These are phyloP conservation scores for Plusia festucae DNA, from an alignment of 2,888 invertebrate species.

Conservation along the genomic window DNA sequence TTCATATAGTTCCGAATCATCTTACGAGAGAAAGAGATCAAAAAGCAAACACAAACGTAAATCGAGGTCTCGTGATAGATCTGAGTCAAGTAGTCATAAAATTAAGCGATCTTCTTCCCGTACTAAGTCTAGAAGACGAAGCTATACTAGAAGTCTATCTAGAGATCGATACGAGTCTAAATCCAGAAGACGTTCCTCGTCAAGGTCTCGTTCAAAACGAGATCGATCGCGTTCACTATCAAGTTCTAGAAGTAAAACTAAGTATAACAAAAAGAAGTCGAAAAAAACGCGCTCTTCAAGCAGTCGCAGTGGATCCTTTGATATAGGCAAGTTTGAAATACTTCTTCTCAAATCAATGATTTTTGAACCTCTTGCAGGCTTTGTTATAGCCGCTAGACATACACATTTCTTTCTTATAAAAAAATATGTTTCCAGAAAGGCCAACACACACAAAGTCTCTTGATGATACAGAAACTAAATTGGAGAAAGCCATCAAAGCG, in stretches of 20 bases:
- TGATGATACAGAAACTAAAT: conserved; percentile 83
- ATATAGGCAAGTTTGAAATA: conserved; percentile 70
- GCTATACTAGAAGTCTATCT: conserved; percentile 82
- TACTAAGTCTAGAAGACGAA: conserved; percentile 74
- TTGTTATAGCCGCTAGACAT: background rate
- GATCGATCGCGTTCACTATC: conserved; percentile 78
- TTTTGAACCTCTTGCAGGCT: too few relatives aligned
- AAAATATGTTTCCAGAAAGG: conserved; percentile 66
- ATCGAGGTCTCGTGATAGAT: conserved; percentile 80
- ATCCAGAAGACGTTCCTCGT: conserved; percentile 76
- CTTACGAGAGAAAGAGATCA: conserved; percentile 80
- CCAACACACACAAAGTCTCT: conserved; percentile 63
- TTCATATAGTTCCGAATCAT: conserved; percentile 83
- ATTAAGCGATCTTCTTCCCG: conserved; percentile 78
- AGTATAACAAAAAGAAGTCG: conserved; percentile 75
- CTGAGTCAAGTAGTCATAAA: conserved; percentile 76
- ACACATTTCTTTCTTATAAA: background rate
- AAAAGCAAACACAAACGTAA: conserved; percentile 81
- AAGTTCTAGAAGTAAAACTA: conserved; percentile 75
- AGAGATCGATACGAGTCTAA: conserved; percentile 81
- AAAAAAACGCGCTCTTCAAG: conserved; percentile 77
- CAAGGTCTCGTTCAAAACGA: conserved; percentile 74
- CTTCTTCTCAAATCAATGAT: too few relatives aligned
- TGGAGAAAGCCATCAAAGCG: conserved; percentile 86
- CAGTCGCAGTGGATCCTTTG: conserved; percentile 80